A percentile compares a stretch with the other conserved stretches of the same genome.
phyloP scores from a whole-genome alignment of 2,113 vertebrate species.

The Megaceryle maxima region DNA sequence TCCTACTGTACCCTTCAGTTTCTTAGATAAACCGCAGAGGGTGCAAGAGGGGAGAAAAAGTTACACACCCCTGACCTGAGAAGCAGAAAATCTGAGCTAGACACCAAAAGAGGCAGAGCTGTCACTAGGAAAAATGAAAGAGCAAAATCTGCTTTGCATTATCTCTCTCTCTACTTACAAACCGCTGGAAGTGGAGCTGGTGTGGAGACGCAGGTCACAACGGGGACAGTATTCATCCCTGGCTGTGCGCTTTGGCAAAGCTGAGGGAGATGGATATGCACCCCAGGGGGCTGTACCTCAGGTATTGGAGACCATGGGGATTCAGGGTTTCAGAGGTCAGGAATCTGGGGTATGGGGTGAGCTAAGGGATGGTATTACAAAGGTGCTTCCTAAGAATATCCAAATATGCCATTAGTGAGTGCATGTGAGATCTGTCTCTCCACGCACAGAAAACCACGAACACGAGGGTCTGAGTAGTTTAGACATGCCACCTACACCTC shows the following conservation, averaged over 20 bases:
- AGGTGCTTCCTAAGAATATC: not conserved
- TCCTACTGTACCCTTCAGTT: not conserved
- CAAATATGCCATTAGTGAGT: not conserved
- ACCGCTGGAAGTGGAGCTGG: not conserved
- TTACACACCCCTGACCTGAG: not conserved
- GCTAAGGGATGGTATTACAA: not conserved
- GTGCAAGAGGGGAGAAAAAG: not conserved
- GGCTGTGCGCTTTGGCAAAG: not conserved
- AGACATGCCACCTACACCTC: not conserved
- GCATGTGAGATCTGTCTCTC: not conserved
- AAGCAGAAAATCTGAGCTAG: not conserved
- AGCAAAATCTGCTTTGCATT: slow-evolving; percentile 12
- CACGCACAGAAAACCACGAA: slow-evolving; percentile 12
- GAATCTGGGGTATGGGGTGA: not conserved
- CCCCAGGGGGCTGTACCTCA: not conserved
- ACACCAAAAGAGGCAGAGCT: not conserved
- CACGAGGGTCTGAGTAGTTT: not conserved
- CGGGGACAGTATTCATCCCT: not conserved
- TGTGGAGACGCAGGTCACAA: not conserved
- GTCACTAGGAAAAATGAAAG: not conserved
- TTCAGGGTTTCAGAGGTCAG: not conserved
- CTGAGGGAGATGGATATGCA: not conserved
- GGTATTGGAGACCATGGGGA: not conserved
- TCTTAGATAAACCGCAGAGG: not conserved
- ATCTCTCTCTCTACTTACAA: not conserved